Evolutionary conservation across 2,888 invertebrate species (phyloP).

Genomic region (Acanthosoma haemorrhoidale): DNA sequence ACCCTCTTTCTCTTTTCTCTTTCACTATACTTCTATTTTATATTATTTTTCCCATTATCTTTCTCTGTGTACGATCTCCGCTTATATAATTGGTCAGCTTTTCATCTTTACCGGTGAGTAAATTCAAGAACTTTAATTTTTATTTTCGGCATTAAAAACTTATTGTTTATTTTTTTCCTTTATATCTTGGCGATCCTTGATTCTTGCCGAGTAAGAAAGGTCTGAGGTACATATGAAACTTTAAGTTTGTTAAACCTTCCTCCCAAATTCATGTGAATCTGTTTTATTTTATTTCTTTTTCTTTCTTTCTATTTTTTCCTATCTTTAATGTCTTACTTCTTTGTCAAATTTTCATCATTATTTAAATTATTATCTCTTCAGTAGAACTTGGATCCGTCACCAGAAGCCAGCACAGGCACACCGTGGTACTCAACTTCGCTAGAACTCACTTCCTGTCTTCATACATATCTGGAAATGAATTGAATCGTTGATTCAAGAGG

Average conservation of each 20-base stretch:
- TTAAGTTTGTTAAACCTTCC: too few species aligned
- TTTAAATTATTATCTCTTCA: neutral
- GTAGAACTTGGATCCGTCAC: neutral
- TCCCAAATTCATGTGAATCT: too few species aligned
- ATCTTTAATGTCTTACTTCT: neutral
- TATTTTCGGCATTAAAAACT: neutral
- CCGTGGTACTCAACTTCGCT: too few species aligned
- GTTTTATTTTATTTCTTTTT: too few species aligned
- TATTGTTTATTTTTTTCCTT: neutral
- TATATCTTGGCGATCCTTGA: neutral
- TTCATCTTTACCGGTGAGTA: conserved; percentile 7
- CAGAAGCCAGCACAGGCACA: neutral
- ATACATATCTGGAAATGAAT: neutral
- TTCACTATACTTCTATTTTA: neutral
- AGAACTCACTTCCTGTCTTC: neutral
- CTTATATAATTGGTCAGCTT: neutral
- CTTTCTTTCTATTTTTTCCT: neutral
- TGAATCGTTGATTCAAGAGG: neutral
- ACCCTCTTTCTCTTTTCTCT: conserved; percentile 9
- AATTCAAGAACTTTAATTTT: neutral
- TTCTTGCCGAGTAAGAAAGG: neutral
- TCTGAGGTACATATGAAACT: neutral
- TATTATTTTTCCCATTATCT: neutral
- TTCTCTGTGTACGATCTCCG: conserved; percentile 9
- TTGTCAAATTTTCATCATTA: neutral